Evolutionary conservation across 2,113 vertebrate genomes (phyloP).

Genomic region (Maylandia zebra): DNA sequence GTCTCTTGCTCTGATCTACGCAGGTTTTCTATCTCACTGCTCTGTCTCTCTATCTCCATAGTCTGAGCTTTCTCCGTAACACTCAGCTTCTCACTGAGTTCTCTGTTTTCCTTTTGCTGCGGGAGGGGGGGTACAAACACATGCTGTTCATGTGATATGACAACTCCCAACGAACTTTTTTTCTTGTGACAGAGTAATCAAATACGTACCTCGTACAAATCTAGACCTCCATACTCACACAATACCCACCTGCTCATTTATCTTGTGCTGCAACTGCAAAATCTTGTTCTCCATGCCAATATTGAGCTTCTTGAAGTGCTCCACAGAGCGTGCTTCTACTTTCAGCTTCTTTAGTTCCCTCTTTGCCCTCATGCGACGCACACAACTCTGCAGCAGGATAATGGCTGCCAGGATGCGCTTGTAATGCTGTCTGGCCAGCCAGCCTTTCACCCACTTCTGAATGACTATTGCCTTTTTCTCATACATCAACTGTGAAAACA

Average conservation of each 20-base stretch:
- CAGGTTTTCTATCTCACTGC: constrained; percentile 76
- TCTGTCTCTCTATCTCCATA: constrained; percentile 78
- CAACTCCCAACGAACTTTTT: constrained; percentile 22
- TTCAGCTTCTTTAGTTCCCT: constrained; percentile 87
- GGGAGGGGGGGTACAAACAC: constrained; percentile 24
- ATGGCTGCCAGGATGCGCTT: constrained; percentile 67
- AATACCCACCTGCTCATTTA: constrained; percentile 85
- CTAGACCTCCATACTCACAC: neutral
- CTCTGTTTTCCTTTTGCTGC: constrained; percentile 90
- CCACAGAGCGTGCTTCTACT: constrained; percentile 91
- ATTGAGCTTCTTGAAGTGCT: constrained; percentile 91
- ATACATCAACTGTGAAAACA: constrained; percentile 74
- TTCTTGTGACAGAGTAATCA: neutral
- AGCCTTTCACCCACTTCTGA: constrained; percentile 84
- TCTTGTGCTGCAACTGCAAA: constrained; percentile 90
- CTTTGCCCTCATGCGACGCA: constrained; percentile 85
- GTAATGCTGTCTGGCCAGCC: constrained; percentile 75
- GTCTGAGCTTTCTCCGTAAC: constrained; percentile 66
- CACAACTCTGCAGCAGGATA: constrained; percentile 88
- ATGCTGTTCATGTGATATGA: constrained; percentile 56
- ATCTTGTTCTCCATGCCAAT: constrained; percentile 97
- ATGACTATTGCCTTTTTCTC: constrained; percentile 83
- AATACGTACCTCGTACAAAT: neutral
- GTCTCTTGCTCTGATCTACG: constrained; percentile 79
- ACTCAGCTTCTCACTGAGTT: constrained; percentile 78